Evolutionary conservation across 2,113 vertebrate genomes (phyloP).

Genomic region (Picathartes gymnocephalus): DNA sequence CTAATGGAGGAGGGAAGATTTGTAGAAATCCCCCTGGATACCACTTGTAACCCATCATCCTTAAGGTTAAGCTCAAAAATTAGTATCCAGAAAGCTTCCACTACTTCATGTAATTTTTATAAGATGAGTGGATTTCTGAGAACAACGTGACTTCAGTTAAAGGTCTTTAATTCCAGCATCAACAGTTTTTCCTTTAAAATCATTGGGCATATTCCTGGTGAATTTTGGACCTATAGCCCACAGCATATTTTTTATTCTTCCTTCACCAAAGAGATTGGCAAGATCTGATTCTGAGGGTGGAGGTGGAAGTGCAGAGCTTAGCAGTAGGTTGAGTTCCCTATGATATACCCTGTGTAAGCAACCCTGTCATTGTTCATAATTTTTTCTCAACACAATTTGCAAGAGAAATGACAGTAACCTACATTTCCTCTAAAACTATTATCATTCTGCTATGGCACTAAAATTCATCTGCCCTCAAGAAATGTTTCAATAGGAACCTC

Average conservation of each 20-base stretch:
- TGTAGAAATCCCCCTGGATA: neutral
- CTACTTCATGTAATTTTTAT: neutral
- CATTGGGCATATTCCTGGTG: neutral
- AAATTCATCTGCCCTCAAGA: slow-evolving; percentile 40
- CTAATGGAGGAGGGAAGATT: neutral
- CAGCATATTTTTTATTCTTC: neutral
- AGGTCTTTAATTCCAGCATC: neutral
- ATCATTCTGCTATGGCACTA: slow-evolving; percentile 6
- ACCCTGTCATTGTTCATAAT: neutral
- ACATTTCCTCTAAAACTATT: slow-evolving; percentile 35
- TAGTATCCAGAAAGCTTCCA: neutral
- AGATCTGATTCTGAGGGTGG: neutral
- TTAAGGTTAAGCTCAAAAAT: neutral
- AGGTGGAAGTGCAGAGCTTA: neutral
- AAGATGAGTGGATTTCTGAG: neutral
- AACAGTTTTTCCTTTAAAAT: neutral
- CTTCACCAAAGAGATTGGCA: neutral
- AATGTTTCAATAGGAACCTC: slow-evolving; percentile 18
- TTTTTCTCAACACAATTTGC: slow-evolving; percentile 22
- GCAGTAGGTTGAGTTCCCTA: neutral
- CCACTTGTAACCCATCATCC: neutral
- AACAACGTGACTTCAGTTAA: neutral
- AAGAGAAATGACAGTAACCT: slow-evolving; percentile 43
- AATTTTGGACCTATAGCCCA: neutral
- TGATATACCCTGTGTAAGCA: neutral